These are phyloP conservation scores for Heliothis virescens DNA, from an alignment of 1,140 invertebrate species.

Conservation along the genomic window DNA sequence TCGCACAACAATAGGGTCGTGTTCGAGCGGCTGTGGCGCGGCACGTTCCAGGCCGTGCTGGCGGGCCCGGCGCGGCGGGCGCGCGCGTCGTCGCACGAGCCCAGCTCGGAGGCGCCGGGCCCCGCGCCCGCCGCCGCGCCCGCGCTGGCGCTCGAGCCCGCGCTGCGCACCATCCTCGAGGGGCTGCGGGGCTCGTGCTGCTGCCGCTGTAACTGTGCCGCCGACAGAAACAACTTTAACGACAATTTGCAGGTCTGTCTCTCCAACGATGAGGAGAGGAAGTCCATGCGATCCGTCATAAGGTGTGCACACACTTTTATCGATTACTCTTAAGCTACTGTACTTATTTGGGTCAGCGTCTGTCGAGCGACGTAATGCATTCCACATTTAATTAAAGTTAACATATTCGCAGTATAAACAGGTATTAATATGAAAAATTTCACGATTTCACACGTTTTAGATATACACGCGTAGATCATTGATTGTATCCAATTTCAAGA, in stretches of 20 bases:
- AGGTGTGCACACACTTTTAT: conserved; percentile 84
- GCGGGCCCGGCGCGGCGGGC: conserved; percentile 75
- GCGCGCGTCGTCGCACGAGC: conserved; percentile 85
- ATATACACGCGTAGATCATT: conserved; percentile 26
- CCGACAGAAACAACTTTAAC: conserved; percentile 73
- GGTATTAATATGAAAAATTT: conserved; percentile 55
- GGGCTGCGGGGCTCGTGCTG: conserved; percentile 79
- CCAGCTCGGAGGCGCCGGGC: conserved; percentile 76
- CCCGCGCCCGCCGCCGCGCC: conserved; percentile 57
- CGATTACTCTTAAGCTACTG: conserved; percentile 56
- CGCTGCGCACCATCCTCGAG: conserved; percentile 76
- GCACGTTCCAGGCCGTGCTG: conserved; percentile 86
- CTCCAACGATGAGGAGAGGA: conserved; percentile 82
- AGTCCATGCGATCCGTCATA: conserved; percentile 88
- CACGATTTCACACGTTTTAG: conserved; percentile 64
- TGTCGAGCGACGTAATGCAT: conserved; percentile 14
- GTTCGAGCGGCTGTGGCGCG: conserved; percentile 88
- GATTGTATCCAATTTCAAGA: conserved; percentile 26
- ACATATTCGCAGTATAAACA: conserved; percentile 49
- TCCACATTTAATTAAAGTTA: conserved; percentile 57
- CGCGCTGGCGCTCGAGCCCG: conserved; percentile 75
- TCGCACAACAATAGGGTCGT: conserved; percentile 85
- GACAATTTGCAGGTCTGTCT: conserved; percentile 87
- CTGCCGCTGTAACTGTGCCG: conserved; percentile 73
- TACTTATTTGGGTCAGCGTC: conserved; percentile 55